These are phyloP conservation scores for Burhinus bistriatus DNA, from an alignment of 2,113 vertebrate species.

Conservation along the genomic window DNA sequence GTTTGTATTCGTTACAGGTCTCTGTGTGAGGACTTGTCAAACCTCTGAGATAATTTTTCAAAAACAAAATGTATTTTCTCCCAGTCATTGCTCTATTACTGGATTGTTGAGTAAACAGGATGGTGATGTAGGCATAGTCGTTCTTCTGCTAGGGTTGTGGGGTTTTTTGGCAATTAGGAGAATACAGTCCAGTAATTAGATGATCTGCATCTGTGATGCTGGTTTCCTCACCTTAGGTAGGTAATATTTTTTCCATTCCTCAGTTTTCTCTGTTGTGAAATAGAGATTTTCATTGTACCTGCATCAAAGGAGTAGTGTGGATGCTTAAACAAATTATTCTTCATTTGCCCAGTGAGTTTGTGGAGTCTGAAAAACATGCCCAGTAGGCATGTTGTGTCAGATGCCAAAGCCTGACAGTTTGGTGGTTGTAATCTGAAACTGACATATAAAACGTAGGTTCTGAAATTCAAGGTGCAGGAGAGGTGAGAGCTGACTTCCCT, in stretches of 20 bases:
- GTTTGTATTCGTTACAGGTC: neutral
- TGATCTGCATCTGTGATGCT: neutral
- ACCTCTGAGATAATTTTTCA: neutral
- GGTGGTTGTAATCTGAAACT: neutral
- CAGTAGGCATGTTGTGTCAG: neutral
- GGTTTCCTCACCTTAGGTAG: neutral
- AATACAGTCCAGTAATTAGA: slow-evolving; percentile 12
- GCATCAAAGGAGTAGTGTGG: slow-evolving; percentile 25
- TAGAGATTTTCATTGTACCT: slow-evolving; percentile 3
- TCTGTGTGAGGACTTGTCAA: neutral
- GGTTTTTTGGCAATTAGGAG: slow-evolving; percentile 35
- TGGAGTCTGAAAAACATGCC: slow-evolving; percentile 34
- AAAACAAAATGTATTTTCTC: slow-evolving; percentile 18
- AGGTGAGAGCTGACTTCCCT: neutral
- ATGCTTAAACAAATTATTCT: slow-evolving; percentile 57
- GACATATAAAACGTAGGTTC: neutral
- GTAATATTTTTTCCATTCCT: neutral
- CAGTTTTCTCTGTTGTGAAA: slow-evolving; percentile 19
- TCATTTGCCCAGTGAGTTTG: neutral
- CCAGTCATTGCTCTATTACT: neutral
- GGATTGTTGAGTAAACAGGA: slow-evolving; percentile 25
- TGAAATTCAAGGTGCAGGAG: neutral
- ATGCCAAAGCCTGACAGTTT: neutral
- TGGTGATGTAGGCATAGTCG: neutral
- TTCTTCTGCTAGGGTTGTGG: neutral